These are phyloP conservation scores for Meiosimyza platycephala DNA, from an alignment of 2,888 invertebrate species.

Conservation along the genomic window DNA sequence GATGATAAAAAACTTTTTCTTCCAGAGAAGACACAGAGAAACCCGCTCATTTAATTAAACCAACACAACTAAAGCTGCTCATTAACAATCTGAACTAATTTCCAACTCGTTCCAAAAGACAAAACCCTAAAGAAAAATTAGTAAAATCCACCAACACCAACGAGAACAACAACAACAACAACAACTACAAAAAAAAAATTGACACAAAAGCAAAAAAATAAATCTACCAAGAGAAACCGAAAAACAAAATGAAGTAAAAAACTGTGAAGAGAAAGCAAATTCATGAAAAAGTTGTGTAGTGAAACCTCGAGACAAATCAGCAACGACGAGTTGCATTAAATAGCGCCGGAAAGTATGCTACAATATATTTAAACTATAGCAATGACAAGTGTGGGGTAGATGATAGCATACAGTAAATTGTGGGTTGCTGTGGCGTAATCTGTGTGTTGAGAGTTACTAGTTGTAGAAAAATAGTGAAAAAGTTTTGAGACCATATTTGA, in stretches of 20 bases:
- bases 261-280: no score
- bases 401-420: no score
- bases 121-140: slow-evolving; percentile 30
- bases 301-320: no score
- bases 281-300: no score
- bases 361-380: no score
- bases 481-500: no score
- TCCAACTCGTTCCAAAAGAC: slow-evolving; percentile 31
- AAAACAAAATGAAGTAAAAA: neutral
- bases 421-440: no score
- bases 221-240: slow-evolving; percentile 6
- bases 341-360: no score
- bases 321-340: no score
- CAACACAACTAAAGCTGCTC: slow-evolving; percentile 31
- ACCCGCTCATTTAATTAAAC: slow-evolving; percentile 32
- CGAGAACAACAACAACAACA: slow-evolving; percentile 14
- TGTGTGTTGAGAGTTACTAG: no score
- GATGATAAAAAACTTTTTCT: neutral
- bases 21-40: neutral
- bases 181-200: neutral
- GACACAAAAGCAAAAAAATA: neutral
- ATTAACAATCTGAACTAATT: slow-evolving; percentile 37
- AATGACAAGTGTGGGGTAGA: no score
- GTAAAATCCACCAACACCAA: slow-evolving; percentile 12
- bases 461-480: no score